Conservation (phyloP, 2,113 vertebrate species). For the Eulemur rufifrons region DNA sequence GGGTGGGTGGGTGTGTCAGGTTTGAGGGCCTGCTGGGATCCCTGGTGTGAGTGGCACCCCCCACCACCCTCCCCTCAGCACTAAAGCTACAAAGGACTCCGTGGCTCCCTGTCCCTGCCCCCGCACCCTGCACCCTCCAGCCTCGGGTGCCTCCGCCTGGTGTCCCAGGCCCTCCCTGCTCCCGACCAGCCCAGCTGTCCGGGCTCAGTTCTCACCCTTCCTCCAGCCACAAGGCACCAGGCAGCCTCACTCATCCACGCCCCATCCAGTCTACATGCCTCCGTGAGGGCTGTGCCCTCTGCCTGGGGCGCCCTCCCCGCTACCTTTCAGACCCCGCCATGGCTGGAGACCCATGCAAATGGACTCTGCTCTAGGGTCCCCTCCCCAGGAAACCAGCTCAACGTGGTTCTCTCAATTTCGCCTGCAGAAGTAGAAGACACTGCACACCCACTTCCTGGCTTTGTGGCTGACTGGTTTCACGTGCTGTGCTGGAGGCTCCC, state of each 20-base stretch:
- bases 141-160: too few relatives aligned
- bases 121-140: neutral
- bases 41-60: neutral
- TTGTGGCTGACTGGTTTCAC: neutral
- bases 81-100: neutral
- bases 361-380: neutral
- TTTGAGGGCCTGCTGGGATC: neutral
- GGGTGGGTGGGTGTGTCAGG: neutral
- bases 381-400: neutral
- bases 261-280: neutral
- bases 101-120: neutral
- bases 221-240: too few relatives aligned
- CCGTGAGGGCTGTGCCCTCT: neutral
- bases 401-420: rapidly evolving
- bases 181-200: neutral
- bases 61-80: rapidly evolving
- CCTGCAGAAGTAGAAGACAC: neutral
- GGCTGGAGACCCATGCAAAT: too few relatives aligned
- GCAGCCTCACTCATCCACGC: neutral
- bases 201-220: neutral
- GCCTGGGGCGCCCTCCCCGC: neutral
- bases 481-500: neutral
- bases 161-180: neutral
- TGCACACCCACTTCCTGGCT: neutral
- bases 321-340: too few relatives aligned